phyloP scores from a whole-genome alignment of 2,113 vertebrate genomes.

The Embiotoca jacksoni region DNA sequence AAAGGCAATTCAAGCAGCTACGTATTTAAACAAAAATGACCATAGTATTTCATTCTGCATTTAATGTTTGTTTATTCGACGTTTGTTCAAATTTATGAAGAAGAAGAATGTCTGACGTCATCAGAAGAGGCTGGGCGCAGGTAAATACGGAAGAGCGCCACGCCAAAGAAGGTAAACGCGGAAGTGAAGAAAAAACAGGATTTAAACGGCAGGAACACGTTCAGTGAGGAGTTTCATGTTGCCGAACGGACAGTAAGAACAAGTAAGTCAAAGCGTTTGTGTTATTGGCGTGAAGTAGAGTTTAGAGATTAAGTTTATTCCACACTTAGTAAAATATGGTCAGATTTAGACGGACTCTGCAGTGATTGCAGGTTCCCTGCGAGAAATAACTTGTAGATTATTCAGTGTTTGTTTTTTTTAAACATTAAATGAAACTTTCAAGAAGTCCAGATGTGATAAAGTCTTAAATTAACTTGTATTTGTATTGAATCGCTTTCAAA shows the following conservation, averaged over 20 bases:
- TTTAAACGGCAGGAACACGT: background rate
- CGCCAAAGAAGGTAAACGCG: slow-evolving; percentile 9
- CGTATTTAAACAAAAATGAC: too few relatives aligned
- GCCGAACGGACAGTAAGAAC: background rate
- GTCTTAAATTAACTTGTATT: too few relatives aligned
- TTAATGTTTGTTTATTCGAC: too few relatives aligned
- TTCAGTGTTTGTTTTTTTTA: too few relatives aligned
- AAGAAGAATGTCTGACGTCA: slow-evolving; percentile 4
- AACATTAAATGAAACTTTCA: too few relatives aligned
- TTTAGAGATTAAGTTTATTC: fast-evolving
- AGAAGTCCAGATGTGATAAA: too few relatives aligned
- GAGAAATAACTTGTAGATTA: background rate
- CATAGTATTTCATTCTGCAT: too few relatives aligned
- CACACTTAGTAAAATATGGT: background rate
- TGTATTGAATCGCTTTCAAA: too few relatives aligned
- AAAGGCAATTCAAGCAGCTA: too few relatives aligned
- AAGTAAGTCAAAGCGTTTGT: slow-evolving; percentile 21
- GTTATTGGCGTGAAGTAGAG: too few relatives aligned
- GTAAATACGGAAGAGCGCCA: background rate
- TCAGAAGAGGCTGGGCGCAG: slow-evolving; percentile 36
- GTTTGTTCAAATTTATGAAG: background rate
- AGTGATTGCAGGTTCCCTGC: background rate
- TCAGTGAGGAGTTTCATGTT: background rate
- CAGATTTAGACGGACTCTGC: background rate
- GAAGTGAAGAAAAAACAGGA: background rate